Evolutionary conservation across 2,113 vertebrate genomes (phyloP).

Genomic region (Pollimyrus isidori): DNA sequence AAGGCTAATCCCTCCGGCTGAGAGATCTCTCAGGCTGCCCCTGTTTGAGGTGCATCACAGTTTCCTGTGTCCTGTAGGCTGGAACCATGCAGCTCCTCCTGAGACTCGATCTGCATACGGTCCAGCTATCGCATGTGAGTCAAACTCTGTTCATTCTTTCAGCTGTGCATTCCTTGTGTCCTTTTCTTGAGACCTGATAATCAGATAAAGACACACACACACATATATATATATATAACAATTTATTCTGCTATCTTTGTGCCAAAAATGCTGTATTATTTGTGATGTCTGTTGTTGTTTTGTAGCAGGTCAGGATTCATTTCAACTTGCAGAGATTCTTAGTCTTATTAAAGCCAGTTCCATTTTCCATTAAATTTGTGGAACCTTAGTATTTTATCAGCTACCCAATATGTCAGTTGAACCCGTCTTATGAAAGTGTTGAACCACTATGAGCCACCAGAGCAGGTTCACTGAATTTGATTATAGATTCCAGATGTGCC

Average conservation of each 20-base stretch:
- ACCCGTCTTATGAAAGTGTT: background rate
- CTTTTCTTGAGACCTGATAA: background rate
- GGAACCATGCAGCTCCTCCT: constrained; percentile 31
- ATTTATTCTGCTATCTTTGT: background rate
- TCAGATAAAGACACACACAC: background rate
- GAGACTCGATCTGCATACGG: constrained; percentile 10
- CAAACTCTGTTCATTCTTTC: constrained; percentile 5
- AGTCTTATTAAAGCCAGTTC: background rate
- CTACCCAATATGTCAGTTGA: background rate
- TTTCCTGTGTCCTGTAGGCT: constrained; percentile 23
- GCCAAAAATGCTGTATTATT: background rate
- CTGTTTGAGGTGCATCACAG: constrained; percentile 33
- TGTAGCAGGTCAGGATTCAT: background rate
- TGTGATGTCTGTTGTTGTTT: background rate
- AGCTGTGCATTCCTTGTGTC: background rate
- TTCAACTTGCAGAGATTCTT: background rate
- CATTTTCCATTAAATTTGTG: background rate
- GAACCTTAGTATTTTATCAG: background rate
- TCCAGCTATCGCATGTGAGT: constrained; percentile 44
- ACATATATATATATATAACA: background rate
- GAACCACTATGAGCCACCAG: background rate
- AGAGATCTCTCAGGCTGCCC: constrained; percentile 32
- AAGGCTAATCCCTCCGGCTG: constrained; percentile 52
- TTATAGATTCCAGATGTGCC: background rate
- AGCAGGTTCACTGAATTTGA: background rate